A percentile compares a stretch with the other conserved stretches of the same genome.
Conservation (phyloP, 2,888 invertebrate species). For the Abrostola triplasia region DNA sequence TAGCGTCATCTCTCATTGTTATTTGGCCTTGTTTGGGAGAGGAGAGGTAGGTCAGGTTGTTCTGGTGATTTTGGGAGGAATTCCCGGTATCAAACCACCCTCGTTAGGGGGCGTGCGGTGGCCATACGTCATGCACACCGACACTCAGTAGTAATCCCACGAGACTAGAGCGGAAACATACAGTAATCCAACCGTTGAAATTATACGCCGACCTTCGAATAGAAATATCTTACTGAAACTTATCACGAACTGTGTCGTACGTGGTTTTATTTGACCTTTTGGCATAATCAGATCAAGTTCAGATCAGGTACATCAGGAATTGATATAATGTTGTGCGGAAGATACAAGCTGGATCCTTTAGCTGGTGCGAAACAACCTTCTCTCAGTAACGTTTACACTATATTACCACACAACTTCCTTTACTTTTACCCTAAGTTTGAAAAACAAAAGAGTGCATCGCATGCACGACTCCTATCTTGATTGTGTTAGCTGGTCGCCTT, state of each 20-base stretch:
- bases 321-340: background rate
- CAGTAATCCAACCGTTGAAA: conserved; percentile 58
- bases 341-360: background rate
- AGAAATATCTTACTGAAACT: conserved; percentile 46
- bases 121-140: conserved; percentile 69
- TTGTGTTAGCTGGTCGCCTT: conserved; percentile 39
- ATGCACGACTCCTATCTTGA: conserved; percentile 52
- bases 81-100: conserved; percentile 60
- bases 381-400: background rate
- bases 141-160: conserved; percentile 56
- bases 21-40: conserved; percentile 6
- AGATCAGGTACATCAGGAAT: conserved; percentile 4
- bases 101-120: conserved; percentile 56
- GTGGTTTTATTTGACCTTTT: conserved; percentile 23
- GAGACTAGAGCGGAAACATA: conserved; percentile 56
- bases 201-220: conserved; percentile 55
- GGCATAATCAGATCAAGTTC: conserved; percentile 14
- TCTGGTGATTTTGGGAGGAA: conserved; percentile 59
- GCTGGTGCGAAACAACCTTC: conserved; percentile 7
- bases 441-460: conserved; percentile 36
- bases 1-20: conserved; percentile 26
- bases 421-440: conserved; percentile 13
- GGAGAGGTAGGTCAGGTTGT: conserved; percentile 52
- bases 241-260: conserved; percentile 37
- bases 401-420: conserved; percentile 10